phyloP scores from a whole-genome alignment of 2,113 vertebrate genomes.

The Neogobius melanostomus region DNA sequence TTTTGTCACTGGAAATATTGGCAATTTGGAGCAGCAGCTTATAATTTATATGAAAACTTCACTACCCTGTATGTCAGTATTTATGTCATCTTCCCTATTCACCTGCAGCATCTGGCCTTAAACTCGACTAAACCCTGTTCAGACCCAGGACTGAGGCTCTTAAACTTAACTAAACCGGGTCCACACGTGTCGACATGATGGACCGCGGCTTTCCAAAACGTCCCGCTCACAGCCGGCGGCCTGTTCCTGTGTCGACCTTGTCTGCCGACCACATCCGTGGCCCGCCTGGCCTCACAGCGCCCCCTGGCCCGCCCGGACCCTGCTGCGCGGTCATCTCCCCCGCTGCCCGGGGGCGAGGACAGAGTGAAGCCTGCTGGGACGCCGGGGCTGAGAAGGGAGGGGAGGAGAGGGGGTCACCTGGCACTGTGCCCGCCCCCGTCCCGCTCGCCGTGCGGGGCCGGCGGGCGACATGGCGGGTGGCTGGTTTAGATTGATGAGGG shows the following conservation, averaged over 20 bases:
- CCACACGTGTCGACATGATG: no score
- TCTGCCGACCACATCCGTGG: slow-evolving; percentile 49
- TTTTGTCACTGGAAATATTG: no score
- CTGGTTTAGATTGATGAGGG: slow-evolving; percentile 76
- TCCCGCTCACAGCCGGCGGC: slow-evolving; percentile 30
- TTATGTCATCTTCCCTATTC: no score
- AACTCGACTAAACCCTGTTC: no score
- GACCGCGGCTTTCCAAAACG: slow-evolving; percentile 40
- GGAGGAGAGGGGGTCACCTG: slow-evolving; percentile 39
- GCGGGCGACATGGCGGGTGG: slow-evolving; percentile 69
- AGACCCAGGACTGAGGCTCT: no score
- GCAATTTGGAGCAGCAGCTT: no score
- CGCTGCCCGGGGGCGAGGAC: slow-evolving; percentile 63
- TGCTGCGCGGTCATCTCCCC: slow-evolving; percentile 60
- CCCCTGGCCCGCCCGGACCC: slow-evolving; percentile 48
- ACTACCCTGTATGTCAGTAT: no score
- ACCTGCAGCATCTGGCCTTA: no score
- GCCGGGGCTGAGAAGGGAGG: background rate
- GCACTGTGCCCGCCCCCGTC: slow-evolving; percentile 53
- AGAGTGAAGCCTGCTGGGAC: slow-evolving; percentile 66
- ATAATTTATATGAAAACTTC: no score
- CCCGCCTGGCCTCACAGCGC: slow-evolving; percentile 56
- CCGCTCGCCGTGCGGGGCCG: slow-evolving; percentile 39
- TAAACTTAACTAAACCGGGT: no score
- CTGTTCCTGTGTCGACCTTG: slow-evolving; percentile 57